Evolutionary conservation across 2,797 vertebrate species (phyloP).

Genomic region (Craterocephalus amniculus): DNA sequence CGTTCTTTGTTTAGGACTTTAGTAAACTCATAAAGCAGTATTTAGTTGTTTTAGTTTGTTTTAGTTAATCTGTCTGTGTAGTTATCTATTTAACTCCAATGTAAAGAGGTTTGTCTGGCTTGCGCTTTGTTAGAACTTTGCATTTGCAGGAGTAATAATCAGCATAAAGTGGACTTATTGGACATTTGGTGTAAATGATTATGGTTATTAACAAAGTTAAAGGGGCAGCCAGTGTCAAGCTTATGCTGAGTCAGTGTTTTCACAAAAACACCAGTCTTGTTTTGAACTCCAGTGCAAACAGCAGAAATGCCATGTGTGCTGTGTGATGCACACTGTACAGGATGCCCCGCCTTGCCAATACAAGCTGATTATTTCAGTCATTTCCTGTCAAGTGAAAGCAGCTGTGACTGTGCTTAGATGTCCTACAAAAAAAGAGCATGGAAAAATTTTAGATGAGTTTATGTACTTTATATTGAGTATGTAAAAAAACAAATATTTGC

Average conservation of each 20-base stretch:
- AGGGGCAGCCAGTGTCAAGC: not conserved
- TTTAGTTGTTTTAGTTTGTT: no score
- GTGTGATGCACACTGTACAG: no score
- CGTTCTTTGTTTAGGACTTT: not conserved
- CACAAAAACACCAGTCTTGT: not conserved
- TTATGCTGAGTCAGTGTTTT: constrained; percentile 11
- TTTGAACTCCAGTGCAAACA: not conserved
- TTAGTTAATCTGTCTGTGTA: not conserved
- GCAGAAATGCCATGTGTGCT: no score
- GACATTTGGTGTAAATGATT: no score
- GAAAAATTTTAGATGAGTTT: not conserved
- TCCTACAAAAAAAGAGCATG: not conserved
- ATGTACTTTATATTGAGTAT: not conserved
- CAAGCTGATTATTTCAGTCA: not conserved
- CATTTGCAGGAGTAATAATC: not conserved
- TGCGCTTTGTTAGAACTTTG: not conserved
- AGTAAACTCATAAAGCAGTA: not conserved
- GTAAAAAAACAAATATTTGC: not conserved
- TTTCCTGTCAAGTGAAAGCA: constrained; percentile 2
- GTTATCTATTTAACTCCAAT: not conserved
- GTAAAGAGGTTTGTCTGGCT: not conserved
- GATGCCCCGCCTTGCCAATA: not conserved
- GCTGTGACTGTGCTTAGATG: not conserved
- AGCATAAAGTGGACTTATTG: not conserved
- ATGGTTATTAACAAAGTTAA: not conserved